Base-by-base conservation (phyloP, 37 sponge, comb jelly and placozoan species). In the Spongilla lacustris region DNA sequence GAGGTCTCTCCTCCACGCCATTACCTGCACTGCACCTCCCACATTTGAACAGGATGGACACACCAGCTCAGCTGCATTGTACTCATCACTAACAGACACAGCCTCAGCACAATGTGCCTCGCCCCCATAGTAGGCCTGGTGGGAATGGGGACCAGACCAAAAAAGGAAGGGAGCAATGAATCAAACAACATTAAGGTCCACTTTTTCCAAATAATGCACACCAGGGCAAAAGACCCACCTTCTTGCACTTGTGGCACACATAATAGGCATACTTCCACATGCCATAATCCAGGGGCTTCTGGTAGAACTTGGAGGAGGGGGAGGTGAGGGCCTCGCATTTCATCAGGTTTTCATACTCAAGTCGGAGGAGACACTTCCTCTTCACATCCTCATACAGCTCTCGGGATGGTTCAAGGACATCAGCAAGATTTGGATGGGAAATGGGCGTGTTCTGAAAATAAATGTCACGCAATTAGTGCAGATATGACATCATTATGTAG, bases 221-320 rank as follows among this genome's bases (percentile, higher is more conserved):
- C 19, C 70, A 34, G 37, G 4, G 14, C 2, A 27, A 36, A 36
- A 19, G 14, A 27, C 90, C 37, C 33, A 95, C 97, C 93, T 94
- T 93, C 71, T 88, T 91, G 88, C 98, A 98, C 86, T 98, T 98
- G 95, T 80, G 90, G 83, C 98, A 98, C 68, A 96, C 91, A 50
- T 98, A 98, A 87, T 98, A 98, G 50, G 96, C 93, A 86, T 98
- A 98, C 68, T 93, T 90, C 80, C 91, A 85, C 95, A 96, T 93
- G 75, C 96, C 93, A 78, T 93, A 96, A 58, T 94, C 96, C 28
- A 81, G 84, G n/a, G 98, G 96, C 34, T 96, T 91, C 86, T 97
- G 93, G 81, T 92, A 97, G 85, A 90, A 97, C 82, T 95, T 93
- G 49, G 93, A 91, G 66, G 89, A 67, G 27, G 91, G 82, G 2